Conservation (phyloP, 1,140 invertebrate species). For the Eueides isabella region DNA sequence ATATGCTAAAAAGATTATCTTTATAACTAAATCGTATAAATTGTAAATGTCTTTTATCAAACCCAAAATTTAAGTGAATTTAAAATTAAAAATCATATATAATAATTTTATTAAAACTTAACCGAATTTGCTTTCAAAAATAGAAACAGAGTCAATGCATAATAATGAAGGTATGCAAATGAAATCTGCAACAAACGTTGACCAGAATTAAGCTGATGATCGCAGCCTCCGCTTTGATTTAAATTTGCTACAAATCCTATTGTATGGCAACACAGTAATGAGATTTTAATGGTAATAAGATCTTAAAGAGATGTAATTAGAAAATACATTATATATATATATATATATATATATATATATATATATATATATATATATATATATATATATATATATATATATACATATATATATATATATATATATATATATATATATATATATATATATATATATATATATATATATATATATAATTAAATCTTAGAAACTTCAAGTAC, state of each 20-base stretch:
- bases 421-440: no score
- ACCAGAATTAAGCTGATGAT: not conserved
- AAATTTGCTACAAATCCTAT: not conserved
- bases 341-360: no score
- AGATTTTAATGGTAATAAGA: not conserved
- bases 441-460: no score
- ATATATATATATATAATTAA: no score
- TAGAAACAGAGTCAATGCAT: constrained; percentile 33
- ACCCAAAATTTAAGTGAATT: no score
- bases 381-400: no score
- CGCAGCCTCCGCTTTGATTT: not conserved
- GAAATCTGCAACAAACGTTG: constrained; percentile 5
- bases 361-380: no score
- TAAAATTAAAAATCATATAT: not conserved
- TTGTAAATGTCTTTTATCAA: no score
- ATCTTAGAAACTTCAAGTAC: no score
- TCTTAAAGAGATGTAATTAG: not conserved
- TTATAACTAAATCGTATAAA: no score
- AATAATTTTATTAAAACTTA: not conserved
- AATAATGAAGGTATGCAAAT: constrained; percentile 38
- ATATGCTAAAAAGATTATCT: no score
- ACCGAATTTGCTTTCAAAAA: constrained; percentile 26
- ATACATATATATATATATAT: no score
- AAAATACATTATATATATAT: not conserved
- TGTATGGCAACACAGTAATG: not conserved